Evolutionary conservation across 2,113 vertebrate genomes (phyloP).

Genomic region (Nycticebus coucang): DNA sequence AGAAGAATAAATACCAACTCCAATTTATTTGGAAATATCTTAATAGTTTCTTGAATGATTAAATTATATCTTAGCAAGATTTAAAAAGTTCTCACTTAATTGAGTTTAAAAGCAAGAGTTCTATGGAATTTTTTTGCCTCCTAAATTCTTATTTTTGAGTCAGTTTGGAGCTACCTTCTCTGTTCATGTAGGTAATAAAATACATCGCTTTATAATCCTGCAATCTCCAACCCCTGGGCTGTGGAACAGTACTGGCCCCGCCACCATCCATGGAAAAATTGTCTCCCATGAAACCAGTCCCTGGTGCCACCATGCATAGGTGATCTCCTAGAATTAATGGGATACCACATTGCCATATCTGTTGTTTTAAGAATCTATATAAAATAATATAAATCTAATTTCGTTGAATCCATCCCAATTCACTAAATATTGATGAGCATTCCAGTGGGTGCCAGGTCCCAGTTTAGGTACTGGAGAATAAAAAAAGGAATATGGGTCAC

Average conservation of each 20-base stretch:
- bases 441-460: not conserved
- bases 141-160: not conserved
- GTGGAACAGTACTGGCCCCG: too few species aligned
- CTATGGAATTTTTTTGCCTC: not conserved
- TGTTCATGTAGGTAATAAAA: not conserved
- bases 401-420: not conserved
- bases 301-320: too few species aligned
- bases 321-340: constrained; percentile 1
- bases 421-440: not conserved
- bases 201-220: too few species aligned
- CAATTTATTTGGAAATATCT: not conserved
- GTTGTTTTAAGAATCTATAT: not conserved
- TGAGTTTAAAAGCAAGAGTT: constrained; percentile 37
- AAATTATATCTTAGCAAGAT: constrained; percentile 13
- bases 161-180: not conserved
- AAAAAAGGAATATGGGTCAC: not conserved
- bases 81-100: not conserved
- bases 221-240: too few species aligned
- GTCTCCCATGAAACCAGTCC: too few species aligned
- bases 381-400: not conserved
- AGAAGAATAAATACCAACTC: not conserved
- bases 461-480: not conserved
- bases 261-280: too few species aligned
- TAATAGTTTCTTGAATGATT: not conserved
- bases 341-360: not conserved